Evolutionary conservation across 2,113 vertebrate genomes (phyloP).

Genomic region (Montifringilla adamsi): DNA sequence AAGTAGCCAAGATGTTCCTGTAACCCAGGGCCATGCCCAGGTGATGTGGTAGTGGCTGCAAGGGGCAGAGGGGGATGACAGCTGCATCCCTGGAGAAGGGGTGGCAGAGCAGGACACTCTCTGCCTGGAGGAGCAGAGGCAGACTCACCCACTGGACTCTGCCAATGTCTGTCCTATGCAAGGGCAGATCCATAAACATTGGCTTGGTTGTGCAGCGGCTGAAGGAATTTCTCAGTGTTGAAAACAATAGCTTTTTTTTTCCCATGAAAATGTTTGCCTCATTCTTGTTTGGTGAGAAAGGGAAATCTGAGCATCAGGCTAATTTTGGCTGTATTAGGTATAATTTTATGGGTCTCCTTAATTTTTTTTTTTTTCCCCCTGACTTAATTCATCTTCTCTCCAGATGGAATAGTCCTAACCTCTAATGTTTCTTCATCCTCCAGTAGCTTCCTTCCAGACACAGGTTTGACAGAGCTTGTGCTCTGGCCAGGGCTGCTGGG

Average conservation of each 20-base stretch:
- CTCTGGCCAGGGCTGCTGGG: not conserved
- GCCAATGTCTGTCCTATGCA: rapidly evolving
- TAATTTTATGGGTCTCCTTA: not conserved
- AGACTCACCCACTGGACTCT: rapidly evolving
- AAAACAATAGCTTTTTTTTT: not conserved
- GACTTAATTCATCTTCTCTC: not conserved
- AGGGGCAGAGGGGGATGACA: not conserved
- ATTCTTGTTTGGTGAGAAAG: not conserved
- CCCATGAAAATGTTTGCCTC: not conserved
- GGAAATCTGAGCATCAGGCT: not conserved
- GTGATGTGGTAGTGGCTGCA: not conserved
- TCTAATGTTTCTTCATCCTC: not conserved
- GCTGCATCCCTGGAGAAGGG: not conserved
- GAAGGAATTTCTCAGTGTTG: not conserved
- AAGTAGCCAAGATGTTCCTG: not conserved
- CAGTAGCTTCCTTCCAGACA: not conserved
- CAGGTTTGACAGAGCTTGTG: not conserved
- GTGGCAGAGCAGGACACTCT: not conserved
- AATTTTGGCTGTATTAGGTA: not conserved
- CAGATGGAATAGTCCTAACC: not conserved
- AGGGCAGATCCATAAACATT: not conserved
- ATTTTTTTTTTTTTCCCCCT: not conserved
- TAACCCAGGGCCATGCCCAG: rapidly evolving
- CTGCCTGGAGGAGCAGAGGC: not conserved
- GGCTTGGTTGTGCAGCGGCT: not conserved